Evolutionary conservation across 2,113 vertebrate genomes (phyloP).

Genomic region (Tetraodon nigroviridis): DNA sequence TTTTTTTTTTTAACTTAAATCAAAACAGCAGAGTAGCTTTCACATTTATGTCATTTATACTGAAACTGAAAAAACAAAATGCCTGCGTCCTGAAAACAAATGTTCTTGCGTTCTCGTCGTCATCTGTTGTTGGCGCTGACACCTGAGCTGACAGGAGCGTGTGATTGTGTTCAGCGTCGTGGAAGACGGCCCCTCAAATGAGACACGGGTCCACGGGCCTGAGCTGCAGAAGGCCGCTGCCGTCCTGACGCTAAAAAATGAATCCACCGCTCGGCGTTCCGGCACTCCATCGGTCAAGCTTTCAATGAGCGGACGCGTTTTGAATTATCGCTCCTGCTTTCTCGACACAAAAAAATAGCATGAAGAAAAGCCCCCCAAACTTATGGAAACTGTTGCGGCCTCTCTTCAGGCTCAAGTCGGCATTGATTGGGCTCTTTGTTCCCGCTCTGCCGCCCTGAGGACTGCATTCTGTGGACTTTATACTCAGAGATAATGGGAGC

Average conservation of each 20-base stretch:
- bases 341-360: slow-evolving; percentile 26
- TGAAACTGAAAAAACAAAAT: too few species aligned
- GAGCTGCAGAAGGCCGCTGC: slow-evolving; percentile 40
- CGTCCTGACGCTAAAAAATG: slow-evolving; percentile 38
- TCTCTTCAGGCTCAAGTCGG: slow-evolving; percentile 42
- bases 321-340: slow-evolving; percentile 12
- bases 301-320: slow-evolving; percentile 27
- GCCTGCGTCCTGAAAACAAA: slow-evolving; percentile 10
- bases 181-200: slow-evolving; percentile 64
- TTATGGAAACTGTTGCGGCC: slow-evolving; percentile 34
- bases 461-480: slow-evolving; percentile 58
- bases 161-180: slow-evolving; percentile 55
- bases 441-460: slow-evolving; percentile 40
- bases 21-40: too few species aligned
- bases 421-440: slow-evolving; percentile 50
- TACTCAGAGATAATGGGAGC: slow-evolving; percentile 53
- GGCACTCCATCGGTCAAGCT: slow-evolving; percentile 20
- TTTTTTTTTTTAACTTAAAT: not conserved
- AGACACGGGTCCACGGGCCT: slow-evolving; percentile 65
- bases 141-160: slow-evolving; percentile 10
- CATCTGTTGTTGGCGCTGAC: slow-evolving; percentile 39
- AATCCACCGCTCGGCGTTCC: slow-evolving; percentile 15
- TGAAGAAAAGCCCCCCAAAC: slow-evolving; percentile 19
- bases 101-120: not conserved
- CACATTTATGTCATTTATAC: too few species aligned